Evolutionary conservation across 2,888 invertebrate genomes (phyloP).

Genomic region (Sminthurinus aureus): DNA sequence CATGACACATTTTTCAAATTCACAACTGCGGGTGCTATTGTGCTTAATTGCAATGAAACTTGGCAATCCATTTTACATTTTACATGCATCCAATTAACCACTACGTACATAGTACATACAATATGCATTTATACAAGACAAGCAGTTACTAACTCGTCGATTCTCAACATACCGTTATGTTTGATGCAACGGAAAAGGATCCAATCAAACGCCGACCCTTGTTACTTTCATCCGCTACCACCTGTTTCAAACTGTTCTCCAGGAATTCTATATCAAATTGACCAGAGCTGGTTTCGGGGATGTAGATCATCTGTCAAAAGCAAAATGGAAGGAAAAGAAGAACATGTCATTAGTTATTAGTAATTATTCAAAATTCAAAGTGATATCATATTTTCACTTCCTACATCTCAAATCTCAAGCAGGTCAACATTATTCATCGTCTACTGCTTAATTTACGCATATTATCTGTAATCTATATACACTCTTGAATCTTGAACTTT

Average conservation of each 20-base stretch:
- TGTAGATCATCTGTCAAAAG: slow-evolving; percentile 74
- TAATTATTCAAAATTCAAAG: too few species aligned
- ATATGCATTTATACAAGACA: too few species aligned
- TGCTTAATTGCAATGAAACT: too few species aligned
- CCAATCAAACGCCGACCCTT: slow-evolving; percentile 72
- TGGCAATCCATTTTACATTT: too few species aligned
- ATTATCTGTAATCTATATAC: background rate
- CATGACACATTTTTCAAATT: too few species aligned
- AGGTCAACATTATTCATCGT: background rate
- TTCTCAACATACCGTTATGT: slow-evolving; percentile 69
- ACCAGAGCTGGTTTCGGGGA: slow-evolving; percentile 81
- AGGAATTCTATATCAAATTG: slow-evolving; percentile 80
- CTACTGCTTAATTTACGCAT: background rate
- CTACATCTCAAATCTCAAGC: too few species aligned
- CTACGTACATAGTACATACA: too few species aligned
- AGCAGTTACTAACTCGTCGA: background rate
- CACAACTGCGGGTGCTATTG: too few species aligned
- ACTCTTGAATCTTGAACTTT: too few species aligned
- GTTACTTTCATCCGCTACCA: slow-evolving; percentile 36
- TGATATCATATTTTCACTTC: too few species aligned
- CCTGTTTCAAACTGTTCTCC: slow-evolving; percentile 72
- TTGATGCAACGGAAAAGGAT: slow-evolving; percentile 86
- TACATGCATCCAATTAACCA: too few species aligned
- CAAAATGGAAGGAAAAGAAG: background rate
- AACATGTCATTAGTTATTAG: background rate